Percentiles rank a stretch among this genome's conserved stretches.
These are phyloP conservation scores for Biston betularia DNA, from an alignment of 2,888 invertebrate species.

Conservation along the genomic window DNA sequence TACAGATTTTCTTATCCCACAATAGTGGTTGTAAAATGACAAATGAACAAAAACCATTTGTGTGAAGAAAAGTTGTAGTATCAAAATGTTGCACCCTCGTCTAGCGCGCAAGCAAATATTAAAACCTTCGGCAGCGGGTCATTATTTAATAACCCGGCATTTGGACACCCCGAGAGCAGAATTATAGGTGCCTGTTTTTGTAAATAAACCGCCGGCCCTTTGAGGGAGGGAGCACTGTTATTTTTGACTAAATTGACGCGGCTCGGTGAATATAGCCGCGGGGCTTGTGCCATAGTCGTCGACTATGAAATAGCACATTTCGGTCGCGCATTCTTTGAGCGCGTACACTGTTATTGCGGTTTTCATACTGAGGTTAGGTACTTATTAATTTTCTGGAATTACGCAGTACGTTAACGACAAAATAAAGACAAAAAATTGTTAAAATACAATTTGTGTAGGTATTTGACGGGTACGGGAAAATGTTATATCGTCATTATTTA, in stretches of 20 bases:
- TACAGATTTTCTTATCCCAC: no score
- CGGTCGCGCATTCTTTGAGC: slow-evolving; percentile 31
- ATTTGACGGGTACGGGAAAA: no score
- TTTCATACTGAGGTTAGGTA: not conserved
- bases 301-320: slow-evolving; percentile 30
- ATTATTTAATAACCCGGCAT: slow-evolving; percentile 80
- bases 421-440: not conserved
- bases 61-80: not conserved
- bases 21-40: not conserved
- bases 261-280: slow-evolving; percentile 21
- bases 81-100: slow-evolving; percentile 36
- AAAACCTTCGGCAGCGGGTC: slow-evolving; percentile 62
- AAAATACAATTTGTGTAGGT: no score
- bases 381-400: no score
- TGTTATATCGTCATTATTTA: no score
- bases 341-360: slow-evolving; percentile 25
- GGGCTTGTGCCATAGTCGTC: slow-evolving; percentile 20
- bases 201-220: slow-evolving; percentile 75
- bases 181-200: slow-evolving; percentile 77
- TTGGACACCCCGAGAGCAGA: slow-evolving; percentile 73
- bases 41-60: not conserved
- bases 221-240: slow-evolving; percentile 56
- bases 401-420: no score
- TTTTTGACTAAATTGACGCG: slow-evolving; percentile 51
- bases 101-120: slow-evolving; percentile 37